phyloP scores from a whole-genome alignment of 2,888 invertebrate genomes.

The Tillus elongatus region DNA sequence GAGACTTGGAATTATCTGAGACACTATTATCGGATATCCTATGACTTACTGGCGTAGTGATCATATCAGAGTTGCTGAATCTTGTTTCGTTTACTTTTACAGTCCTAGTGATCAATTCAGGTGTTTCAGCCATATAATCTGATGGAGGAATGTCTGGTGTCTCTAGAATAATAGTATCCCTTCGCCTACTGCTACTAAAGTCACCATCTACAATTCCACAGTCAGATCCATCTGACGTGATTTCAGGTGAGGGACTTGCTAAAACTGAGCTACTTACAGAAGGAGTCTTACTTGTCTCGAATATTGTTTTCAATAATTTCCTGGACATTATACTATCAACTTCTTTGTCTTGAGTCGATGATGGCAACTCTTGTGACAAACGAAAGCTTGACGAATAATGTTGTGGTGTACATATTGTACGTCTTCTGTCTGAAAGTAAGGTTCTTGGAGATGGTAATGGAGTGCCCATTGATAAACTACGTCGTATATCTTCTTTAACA shows the following conservation, averaged over 20 bases:
- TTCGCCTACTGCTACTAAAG: background rate
- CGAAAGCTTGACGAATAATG: background rate
- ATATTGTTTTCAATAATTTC: conserved; percentile 5
- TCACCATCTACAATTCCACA: conserved; percentile 15
- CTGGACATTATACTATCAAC: conserved; percentile 11
- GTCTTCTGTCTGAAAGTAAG: conserved; percentile 9
- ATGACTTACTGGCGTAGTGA: background rate
- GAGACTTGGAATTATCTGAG: background rate
- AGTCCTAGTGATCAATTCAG: too few species aligned
- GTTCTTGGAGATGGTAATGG: conserved; percentile 23
- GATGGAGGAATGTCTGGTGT: too few species aligned
- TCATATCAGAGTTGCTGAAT: background rate
- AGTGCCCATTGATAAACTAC: conserved; percentile 21
- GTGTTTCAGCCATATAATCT: too few species aligned
- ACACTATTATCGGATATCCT: too few species aligned
- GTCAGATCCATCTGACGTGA: conserved; percentile 23
- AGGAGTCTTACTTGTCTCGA: conserved; percentile 4
- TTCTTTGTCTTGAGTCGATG: conserved; percentile 14
- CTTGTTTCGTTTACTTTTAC: background rate
- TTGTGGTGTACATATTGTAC: background rate
- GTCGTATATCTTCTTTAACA: conserved; percentile 31
- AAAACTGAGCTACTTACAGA: conserved; percentile 6
- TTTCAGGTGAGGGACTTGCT: conserved; percentile 12
- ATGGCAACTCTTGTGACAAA: conserved; percentile 7
- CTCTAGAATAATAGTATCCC: background rate